phyloP scores from a whole-genome alignment of 2,797 vertebrate genomes.

The Mastacembelus armatus region DNA sequence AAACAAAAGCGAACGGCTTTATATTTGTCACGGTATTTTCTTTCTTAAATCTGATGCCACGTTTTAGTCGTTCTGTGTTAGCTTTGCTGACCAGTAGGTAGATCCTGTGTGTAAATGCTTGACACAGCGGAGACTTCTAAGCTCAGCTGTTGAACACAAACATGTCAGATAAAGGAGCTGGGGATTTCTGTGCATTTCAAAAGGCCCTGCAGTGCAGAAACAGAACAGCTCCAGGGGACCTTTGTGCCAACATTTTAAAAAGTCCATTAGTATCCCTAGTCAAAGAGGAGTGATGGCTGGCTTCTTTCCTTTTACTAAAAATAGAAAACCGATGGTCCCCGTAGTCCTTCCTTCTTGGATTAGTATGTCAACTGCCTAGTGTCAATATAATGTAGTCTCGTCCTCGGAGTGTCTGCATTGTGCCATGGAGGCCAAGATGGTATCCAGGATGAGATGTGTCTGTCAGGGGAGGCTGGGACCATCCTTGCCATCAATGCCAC shows the following conservation, averaged over 20 bases:
- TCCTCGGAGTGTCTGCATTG: slow-evolving; percentile 45
- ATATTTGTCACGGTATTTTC: not conserved
- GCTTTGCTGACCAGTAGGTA: slow-evolving; percentile 15
- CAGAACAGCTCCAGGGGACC: slow-evolving; percentile 47
- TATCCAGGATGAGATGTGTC: slow-evolving; percentile 64
- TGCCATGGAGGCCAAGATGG: slow-evolving; percentile 56
- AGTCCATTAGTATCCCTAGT: slow-evolving; percentile 72
- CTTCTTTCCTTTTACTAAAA: slow-evolving; percentile 59
- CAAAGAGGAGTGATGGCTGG: slow-evolving; percentile 61
- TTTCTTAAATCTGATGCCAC: slow-evolving; percentile 4
- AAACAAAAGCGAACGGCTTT: not conserved
- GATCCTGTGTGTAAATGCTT: slow-evolving; percentile 24
- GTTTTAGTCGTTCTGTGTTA: slow-evolving; percentile 12
- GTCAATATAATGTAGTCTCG: slow-evolving; percentile 67
- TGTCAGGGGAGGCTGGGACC: slow-evolving; percentile 81
- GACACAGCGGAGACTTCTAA: slow-evolving; percentile 24
- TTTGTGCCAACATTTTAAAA: slow-evolving; percentile 64
- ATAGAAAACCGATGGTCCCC: slow-evolving; percentile 78
- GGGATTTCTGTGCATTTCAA: slow-evolving; percentile 46
- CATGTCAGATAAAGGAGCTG: slow-evolving; percentile 45
- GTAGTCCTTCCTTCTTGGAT: slow-evolving; percentile 73
- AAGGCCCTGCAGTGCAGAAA: slow-evolving; percentile 37
- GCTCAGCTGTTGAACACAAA: slow-evolving; percentile 48
- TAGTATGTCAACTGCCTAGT: slow-evolving; percentile 75
- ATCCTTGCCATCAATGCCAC: slow-evolving; percentile 76